These are phyloP conservation scores for Rhineura floridana DNA, from an alignment of 2,113 vertebrate species.

Conservation along the genomic window DNA sequence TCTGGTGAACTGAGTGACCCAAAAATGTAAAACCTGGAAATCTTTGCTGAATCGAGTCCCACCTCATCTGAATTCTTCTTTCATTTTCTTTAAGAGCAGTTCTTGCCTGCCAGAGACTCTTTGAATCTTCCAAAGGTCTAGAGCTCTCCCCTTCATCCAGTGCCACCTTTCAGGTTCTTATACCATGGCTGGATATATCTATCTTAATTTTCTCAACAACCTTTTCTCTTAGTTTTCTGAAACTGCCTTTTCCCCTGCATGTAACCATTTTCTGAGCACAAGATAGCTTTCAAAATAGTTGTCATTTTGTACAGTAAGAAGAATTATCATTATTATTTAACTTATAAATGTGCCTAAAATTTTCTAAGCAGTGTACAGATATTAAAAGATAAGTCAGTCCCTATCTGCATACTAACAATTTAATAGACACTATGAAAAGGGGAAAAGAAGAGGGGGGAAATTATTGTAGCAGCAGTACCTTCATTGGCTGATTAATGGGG, in stretches of 20 bases:
- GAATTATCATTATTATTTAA: not conserved
- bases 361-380: not conserved
- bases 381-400: not conserved
- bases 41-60: not conserved
- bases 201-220: too few relatives aligned
- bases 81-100: not conserved
- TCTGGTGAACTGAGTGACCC: not conserved
- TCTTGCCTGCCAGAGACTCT: not conserved
- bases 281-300: not conserved
- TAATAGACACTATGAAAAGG: not conserved
- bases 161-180: too few relatives aligned
- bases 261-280: too few relatives aligned
- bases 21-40: not conserved
- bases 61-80: not conserved
- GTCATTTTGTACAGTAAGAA: not conserved
- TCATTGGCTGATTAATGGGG: not conserved
- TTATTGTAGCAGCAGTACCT: not conserved
- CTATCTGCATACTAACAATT: not conserved
- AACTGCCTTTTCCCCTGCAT: too few relatives aligned
- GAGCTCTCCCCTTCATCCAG: too few relatives aligned
- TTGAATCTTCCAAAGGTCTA: not conserved
- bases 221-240: too few relatives aligned
- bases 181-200: too few relatives aligned
- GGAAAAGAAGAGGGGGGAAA: not conserved
- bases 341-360: not conserved